Conservation (phyloP, 2,113 vertebrate species). For the Chamaetylas fuelleborni region DNA sequence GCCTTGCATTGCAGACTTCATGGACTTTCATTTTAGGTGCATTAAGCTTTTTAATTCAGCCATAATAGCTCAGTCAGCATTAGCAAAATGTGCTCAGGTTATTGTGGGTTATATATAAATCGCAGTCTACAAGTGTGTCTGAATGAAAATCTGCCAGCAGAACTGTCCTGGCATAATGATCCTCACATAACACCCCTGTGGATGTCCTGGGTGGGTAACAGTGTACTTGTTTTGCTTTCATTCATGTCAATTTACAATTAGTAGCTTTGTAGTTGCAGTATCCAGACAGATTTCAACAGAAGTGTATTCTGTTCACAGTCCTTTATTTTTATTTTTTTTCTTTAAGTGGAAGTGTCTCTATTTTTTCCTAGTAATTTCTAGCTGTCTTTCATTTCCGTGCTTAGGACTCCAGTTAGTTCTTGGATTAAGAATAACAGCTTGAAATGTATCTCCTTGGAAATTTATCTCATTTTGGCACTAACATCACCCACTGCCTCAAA, state of each 20-base stretch:
- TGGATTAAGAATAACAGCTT: neutral
- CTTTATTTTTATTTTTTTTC: neutral
- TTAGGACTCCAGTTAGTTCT: neutral
- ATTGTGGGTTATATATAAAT: neutral
- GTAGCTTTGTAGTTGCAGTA: neutral
- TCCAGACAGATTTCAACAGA: neutral
- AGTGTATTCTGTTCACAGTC: neutral
- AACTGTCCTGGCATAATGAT: neutral
- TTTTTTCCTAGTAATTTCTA: neutral
- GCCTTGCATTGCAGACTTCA: neutral
- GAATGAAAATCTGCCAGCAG: neutral
- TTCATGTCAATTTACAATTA: neutral
- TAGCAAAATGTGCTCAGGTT: neutral
- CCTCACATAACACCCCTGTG: neutral
- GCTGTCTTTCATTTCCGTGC: neutral
- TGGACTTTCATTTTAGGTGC: neutral
- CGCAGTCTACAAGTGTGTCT: rapidly evolving
- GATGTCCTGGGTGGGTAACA: neutral
- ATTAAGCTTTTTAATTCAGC: neutral
- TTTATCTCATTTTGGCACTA: neutral
- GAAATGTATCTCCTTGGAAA: neutral
- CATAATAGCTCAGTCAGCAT: neutral
- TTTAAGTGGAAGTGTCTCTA: neutral
- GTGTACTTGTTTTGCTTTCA: neutral
- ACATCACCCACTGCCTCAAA: neutral